Evolutionary conservation across 2,797 vertebrate species (phyloP), one percentile per base, ranked within the genome.

Genomic region (Capromys pilorides): DNA sequence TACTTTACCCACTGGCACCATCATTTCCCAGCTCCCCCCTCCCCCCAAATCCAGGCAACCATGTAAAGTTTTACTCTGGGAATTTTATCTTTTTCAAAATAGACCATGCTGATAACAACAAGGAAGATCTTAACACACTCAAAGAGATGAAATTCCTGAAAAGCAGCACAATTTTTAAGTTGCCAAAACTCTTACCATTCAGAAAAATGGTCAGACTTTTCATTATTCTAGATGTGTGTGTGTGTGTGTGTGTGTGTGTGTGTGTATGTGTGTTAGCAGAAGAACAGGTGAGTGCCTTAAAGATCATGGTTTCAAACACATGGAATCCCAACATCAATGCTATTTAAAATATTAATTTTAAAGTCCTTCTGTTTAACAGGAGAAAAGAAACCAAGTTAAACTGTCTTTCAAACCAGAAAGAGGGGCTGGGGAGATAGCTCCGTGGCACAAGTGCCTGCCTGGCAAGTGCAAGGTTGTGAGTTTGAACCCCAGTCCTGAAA

Each of bases 321-420:
- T 62, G 26, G 41, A 81, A 49, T 87, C 33, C 61, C n/a, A 86
- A 45, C 41, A 78, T 26, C 71, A 49, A 41, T 36, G 22, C 51
- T 69, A 86, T 69, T 69, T 80, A 80, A 92, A 80, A 67, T 10
- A 79, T 61, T 79, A 57, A 64, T 59, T 64, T 84, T 69, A 71
- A 79, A 45, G 66, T 67, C 45, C 21, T 86, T 86, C 45, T 45
- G 5, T 21, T 84, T 64, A 91, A 84, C 18, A 33, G 16, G 45
- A 91, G 18, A 83, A 79, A 89, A 33, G 9, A 57, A 77, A 51
- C n/a, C 33, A 91, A 83, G 31, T 83, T 83, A 54, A 91, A 75
- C 61, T 28, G 39, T 71, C 33, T 83, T 91, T 66, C 21, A 31
- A 91, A 51, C 11, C 41, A 51, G 11, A 80, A 91, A n/a, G 33